Percentiles rank a stretch among this genome's conserved stretches.
Conservation (phyloP, 2,888 invertebrate genomes). For the Patella depressa region DNA sequence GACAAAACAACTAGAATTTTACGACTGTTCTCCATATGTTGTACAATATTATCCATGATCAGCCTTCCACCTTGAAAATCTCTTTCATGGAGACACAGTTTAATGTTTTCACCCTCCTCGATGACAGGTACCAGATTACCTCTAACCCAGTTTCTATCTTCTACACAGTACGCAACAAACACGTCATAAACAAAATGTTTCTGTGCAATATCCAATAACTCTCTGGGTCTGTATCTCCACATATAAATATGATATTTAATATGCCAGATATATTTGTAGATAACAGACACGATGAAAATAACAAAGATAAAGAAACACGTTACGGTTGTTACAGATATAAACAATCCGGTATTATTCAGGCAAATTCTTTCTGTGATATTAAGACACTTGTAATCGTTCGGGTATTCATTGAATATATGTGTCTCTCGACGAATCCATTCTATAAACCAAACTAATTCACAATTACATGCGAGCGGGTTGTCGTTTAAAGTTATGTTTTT, state of each 20-base stretch:
- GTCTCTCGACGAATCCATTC: slow-evolving; percentile 28
- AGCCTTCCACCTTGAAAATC: slow-evolving; percentile 81
- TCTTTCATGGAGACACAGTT: slow-evolving; percentile 79
- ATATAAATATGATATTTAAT: slow-evolving; percentile 5
- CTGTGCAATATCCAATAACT: slow-evolving; percentile 38
- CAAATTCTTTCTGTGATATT: background rate
- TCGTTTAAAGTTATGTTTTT: slow-evolving; percentile 74
- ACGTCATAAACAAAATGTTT: slow-evolving; percentile 75
- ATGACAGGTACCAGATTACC: slow-evolving; percentile 78
- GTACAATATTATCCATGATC: slow-evolving; percentile 81
- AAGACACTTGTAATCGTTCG: background rate
- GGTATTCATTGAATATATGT: background rate
- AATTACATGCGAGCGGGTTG: slow-evolving; percentile 78
- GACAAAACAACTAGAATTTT: slow-evolving; percentile 79
- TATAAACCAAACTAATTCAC: slow-evolving; percentile 68
- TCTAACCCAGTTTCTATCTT: slow-evolving; percentile 78
- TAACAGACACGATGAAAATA: background rate
- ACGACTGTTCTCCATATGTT: slow-evolving; percentile 79
- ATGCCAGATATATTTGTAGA: background rate
- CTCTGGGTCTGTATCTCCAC: slow-evolving; percentile 1
- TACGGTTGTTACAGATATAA: background rate
- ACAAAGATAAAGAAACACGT: background rate
- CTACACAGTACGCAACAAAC: slow-evolving; percentile 80
- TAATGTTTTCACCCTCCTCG: slow-evolving; percentile 73
- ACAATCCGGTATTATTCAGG: background rate